Conservation (phyloP, 2,888 invertebrate genomes). For the Meta bourneti region DNA sequence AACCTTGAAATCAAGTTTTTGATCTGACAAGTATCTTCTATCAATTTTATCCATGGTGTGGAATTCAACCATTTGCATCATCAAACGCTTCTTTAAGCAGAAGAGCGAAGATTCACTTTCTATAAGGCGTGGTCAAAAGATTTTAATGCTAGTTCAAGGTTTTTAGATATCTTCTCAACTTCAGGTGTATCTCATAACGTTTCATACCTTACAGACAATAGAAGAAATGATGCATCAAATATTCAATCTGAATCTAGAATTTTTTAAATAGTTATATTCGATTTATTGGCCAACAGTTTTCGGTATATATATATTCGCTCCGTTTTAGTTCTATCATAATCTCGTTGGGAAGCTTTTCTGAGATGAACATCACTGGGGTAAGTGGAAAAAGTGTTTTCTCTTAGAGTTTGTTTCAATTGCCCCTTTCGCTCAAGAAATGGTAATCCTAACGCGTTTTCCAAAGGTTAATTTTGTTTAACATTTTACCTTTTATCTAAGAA, state of each 20-base stretch:
- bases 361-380: slow-evolving; percentile 44
- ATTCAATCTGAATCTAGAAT: slow-evolving; percentile 19
- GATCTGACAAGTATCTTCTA: not conserved
- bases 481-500: no score
- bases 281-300: slow-evolving; percentile 13
- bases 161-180: slow-evolving; percentile 6
- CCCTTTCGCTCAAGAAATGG: no score
- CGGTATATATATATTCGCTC: slow-evolving; percentile 18
- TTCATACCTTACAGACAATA: slow-evolving; percentile 18
- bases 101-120: slow-evolving; percentile 21
- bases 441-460: no score
- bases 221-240: slow-evolving; percentile 34
- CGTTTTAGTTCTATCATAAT: not conserved
- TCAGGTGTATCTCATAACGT: slow-evolving; percentile 21
- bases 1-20: not conserved
- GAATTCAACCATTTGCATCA: not conserved
- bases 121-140: slow-evolving; percentile 23
- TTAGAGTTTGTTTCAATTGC: not conserved
- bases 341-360: not conserved
- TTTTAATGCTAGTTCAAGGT: slow-evolving; percentile 52
- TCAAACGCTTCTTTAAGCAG: not conserved
- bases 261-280: not conserved
- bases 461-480: no score
- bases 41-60: not conserved
- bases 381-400: not conserved